A percentile compares a stretch with the other conserved stretches of the same genome.
Conservation (phyloP, 2,888 invertebrate species). For the Spilosoma lubricipeda region DNA sequence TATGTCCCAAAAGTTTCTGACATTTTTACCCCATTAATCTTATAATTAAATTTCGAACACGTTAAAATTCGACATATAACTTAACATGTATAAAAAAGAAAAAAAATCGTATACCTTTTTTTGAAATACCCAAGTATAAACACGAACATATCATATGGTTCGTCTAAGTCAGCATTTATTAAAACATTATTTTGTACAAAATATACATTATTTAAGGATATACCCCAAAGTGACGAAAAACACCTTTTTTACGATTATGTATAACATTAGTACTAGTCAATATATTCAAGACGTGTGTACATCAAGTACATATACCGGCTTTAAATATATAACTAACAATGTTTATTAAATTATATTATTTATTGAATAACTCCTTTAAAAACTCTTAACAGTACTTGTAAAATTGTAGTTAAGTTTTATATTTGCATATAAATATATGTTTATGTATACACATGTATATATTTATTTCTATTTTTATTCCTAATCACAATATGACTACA, state of each 20-base stretch:
- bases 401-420: constrained; percentile 5
- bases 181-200: constrained; percentile 45
- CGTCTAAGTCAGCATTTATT: constrained; percentile 18
- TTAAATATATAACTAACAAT: constrained; percentile 47
- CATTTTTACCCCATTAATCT: neutral
- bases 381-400: neutral
- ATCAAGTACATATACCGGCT: constrained; percentile 40
- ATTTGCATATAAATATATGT: neutral
- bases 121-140: neutral
- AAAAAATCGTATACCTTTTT: neutral
- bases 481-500: no score
- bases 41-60: neutral
- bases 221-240: constrained; percentile 39
- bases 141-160: neutral
- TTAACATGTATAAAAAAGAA: neutral
- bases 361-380: constrained; percentile 5
- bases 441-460: neutral
- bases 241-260: constrained; percentile 53
- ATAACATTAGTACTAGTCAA: constrained; percentile 72
- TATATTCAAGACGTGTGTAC: constrained; percentile 38
- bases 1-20: neutral
- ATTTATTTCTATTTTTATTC: neutral
- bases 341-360: constrained; percentile 40
- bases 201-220: constrained; percentile 33
- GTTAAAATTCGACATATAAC: neutral